Evolutionary conservation across 2,797 vertebrate genomes (phyloP).

Genomic region (Leptatherina wallacei): DNA sequence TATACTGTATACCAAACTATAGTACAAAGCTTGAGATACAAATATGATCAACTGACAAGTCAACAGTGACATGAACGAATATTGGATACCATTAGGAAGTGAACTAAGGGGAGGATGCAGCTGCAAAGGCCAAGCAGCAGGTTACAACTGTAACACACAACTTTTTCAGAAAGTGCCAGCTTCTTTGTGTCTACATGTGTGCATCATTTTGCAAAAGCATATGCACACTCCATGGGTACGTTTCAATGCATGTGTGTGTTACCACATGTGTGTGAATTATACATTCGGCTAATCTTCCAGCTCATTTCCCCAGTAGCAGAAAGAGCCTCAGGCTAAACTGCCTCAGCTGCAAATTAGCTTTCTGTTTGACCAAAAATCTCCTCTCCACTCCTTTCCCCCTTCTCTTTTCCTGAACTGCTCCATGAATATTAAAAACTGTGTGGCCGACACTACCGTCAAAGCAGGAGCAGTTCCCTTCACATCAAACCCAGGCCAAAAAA

Average conservation of each 20-base stretch:
- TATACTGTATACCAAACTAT: constrained; percentile 3
- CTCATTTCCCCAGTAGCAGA: constrained; percentile 80
- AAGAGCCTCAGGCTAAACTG: constrained; percentile 79
- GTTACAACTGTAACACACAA: constrained; percentile 36
- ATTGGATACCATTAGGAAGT: constrained; percentile 23
- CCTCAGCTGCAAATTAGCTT: constrained; percentile 81
- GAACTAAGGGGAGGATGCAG: constrained; percentile 18
- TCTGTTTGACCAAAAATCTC: constrained; percentile 82
- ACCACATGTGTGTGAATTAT: constrained; percentile 75
- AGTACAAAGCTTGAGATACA: background rate
- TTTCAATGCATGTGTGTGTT: constrained; percentile 44
- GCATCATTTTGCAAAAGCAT: constrained; percentile 42
- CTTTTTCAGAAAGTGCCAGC: constrained; percentile 38
- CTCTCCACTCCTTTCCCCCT: constrained; percentile 61
- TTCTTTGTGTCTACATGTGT: constrained; percentile 36
- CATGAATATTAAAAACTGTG: constrained; percentile 82
- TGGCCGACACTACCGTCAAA: constrained; percentile 75
- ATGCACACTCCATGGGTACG: constrained; percentile 36
- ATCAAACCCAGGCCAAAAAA: constrained; percentile 72
- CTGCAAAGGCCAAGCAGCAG: constrained; percentile 38
- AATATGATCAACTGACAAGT: constrained; percentile 14
- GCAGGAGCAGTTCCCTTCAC: constrained; percentile 66
- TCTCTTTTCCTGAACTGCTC: constrained; percentile 65
- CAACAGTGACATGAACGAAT: background rate
- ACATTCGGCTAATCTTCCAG: constrained; percentile 81